phyloP scores from a whole-genome alignment of 2,888 invertebrate species.

The Tipula helvola region DNA sequence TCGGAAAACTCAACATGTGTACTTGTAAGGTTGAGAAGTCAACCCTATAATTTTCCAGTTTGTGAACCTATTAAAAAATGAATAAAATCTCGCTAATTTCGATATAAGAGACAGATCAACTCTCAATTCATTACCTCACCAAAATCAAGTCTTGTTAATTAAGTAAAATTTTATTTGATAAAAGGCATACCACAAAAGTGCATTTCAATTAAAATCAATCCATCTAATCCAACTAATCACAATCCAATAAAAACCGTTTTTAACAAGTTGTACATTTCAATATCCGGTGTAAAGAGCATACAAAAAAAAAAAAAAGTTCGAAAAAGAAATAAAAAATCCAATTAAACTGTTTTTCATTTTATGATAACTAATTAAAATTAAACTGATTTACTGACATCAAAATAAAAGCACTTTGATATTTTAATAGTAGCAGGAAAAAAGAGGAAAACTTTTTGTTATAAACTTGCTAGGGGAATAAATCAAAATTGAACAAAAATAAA shows the following conservation, averaged over 20 bases:
- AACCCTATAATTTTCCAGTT: too few relatives aligned
- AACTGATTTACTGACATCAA: neutral
- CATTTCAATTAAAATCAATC: neutral
- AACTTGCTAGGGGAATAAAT: neutral
- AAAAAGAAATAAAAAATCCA: neutral
- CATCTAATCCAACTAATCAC: neutral
- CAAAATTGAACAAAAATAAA: neutral
- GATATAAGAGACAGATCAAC: too few relatives aligned
- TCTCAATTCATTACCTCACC: too few relatives aligned
- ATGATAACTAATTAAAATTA: neutral
- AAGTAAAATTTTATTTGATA: neutral
- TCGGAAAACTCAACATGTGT: too few relatives aligned
- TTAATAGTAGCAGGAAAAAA: neutral
- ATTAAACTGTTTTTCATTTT: neutral
- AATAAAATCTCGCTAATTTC: too few relatives aligned
- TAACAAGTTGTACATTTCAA: neutral
- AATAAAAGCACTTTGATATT: neutral
- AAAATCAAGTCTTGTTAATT: too few relatives aligned
- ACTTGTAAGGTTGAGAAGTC: too few relatives aligned
- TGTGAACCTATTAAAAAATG: too few relatives aligned
- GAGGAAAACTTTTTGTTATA: neutral
- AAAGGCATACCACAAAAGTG: neutral
- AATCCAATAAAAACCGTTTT: neutral
- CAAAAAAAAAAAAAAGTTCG: neutral
- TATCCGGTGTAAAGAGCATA: neutral